phyloP scores from a whole-genome alignment of 2,113 vertebrate species.

The Epinephelus cyanopodus region DNA sequence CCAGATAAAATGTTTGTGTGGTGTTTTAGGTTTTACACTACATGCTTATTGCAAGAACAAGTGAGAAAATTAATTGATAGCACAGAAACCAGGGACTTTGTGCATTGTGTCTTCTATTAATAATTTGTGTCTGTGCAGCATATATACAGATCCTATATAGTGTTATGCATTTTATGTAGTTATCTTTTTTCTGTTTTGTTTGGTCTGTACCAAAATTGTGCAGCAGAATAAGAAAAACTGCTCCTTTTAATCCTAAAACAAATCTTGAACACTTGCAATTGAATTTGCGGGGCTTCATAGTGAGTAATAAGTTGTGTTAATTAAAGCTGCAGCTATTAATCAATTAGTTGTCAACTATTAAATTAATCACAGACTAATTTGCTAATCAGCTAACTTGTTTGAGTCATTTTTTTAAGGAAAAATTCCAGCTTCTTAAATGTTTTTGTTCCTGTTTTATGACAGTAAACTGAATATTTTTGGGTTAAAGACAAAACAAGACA shows the following conservation, averaged over 20 bases:
- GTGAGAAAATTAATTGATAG: conserved; percentile 9
- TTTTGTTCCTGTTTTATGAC: too few relatives aligned
- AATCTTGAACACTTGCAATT: conserved; percentile 77
- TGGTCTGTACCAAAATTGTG: background rate
- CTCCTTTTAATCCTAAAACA: conserved; percentile 70
- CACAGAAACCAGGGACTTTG: background rate
- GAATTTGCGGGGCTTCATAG: conserved; percentile 91
- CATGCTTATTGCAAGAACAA: conserved; percentile 34
- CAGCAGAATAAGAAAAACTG: conserved; percentile 28
- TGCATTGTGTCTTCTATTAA: conserved; percentile 12
- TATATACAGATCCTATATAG: background rate
- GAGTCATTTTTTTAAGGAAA: too few relatives aligned
- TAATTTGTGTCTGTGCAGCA: background rate
- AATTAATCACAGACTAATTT: too few relatives aligned
- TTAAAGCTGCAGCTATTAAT: too few relatives aligned
- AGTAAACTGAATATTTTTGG: too few relatives aligned
- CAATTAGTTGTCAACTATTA: too few relatives aligned
- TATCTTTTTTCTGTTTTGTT: background rate
- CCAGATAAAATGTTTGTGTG: conserved; percentile 58
- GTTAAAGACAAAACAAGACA: too few relatives aligned
- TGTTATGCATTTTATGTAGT: conserved; percentile 7
- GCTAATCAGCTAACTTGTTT: too few relatives aligned
- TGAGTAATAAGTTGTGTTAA: conserved; percentile 83
- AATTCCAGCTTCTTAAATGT: too few relatives aligned
- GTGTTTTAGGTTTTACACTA: conserved; percentile 46